Evolutionary conservation across 2,888 invertebrate genomes (phyloP).

Genomic region (Nesidiocoris tenuis): DNA sequence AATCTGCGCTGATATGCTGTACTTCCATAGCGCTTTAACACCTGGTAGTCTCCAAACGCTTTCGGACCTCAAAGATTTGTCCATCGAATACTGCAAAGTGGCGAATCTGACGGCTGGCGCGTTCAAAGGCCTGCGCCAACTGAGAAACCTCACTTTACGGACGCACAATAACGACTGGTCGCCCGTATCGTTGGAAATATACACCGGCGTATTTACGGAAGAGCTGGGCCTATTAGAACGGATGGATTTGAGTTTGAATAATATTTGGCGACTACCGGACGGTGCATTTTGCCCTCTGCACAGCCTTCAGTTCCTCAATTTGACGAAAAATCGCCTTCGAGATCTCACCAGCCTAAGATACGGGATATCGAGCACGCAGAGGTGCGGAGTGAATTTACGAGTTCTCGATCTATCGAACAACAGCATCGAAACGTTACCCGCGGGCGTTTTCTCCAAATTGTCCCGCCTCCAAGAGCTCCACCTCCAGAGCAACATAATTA

Average conservation of each 20-base stretch:
- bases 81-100: constrained; percentile 80
- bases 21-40: constrained; percentile 75
- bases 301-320: constrained; percentile 72
- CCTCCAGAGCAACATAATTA: constrained; percentile 73
- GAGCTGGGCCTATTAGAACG: constrained; percentile 71
- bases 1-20: constrained; percentile 76
- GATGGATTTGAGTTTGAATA: constrained; percentile 75
- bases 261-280: constrained; percentile 76
- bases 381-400: constrained; percentile 69
- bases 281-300: constrained; percentile 74
- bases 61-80: constrained; percentile 72
- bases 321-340: constrained; percentile 75
- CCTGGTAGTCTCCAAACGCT: constrained; percentile 75
- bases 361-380: constrained; percentile 59
- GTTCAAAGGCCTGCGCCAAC: constrained; percentile 74
- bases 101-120: constrained; percentile 78
- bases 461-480: constrained; percentile 70
- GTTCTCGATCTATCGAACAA: constrained; percentile 75
- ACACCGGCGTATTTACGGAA: constrained; percentile 70
- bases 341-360: constrained; percentile 74
- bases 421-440: constrained; percentile 72
- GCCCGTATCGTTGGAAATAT: constrained; percentile 74
- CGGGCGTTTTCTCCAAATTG: constrained; percentile 70
- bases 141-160: constrained; percentile 75
- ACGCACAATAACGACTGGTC: constrained; percentile 84